A percentile compares a stretch with the other conserved stretches of the same genome.
Evolutionary conservation across 2,888 invertebrate genomes (phyloP).

Genomic region (Drosophila fungiperda): DNA sequence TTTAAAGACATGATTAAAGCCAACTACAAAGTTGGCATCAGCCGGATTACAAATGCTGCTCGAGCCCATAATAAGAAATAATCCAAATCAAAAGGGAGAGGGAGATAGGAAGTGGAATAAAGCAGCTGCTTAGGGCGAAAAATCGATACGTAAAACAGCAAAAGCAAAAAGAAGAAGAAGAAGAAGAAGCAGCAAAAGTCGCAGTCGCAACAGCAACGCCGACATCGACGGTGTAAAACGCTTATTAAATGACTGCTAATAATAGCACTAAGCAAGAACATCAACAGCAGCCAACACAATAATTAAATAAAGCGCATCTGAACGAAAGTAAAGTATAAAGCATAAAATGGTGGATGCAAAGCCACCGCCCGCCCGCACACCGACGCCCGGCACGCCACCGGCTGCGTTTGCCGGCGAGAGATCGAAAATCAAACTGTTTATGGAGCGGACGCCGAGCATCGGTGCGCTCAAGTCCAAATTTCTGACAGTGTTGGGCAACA

Average conservation of each 20-base stretch:
- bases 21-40: constrained; percentile 31
- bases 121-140: constrained; percentile 51
- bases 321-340: constrained; percentile 4
- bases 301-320: constrained; percentile 1
- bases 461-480: constrained; percentile 85
- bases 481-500: constrained; percentile 85
- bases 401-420: constrained; percentile 83
- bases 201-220: constrained; percentile 25
- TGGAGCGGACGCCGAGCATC: constrained; percentile 85
- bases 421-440: constrained; percentile 85
- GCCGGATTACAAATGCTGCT: constrained; percentile 22
- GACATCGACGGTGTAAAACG: constrained; percentile 29
- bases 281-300: constrained; percentile 11
- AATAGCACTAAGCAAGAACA: constrained; percentile 18
- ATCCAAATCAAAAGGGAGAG: constrained; percentile 1
- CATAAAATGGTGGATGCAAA: constrained; percentile 71
- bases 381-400: constrained; percentile 73
- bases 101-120: constrained; percentile 3
- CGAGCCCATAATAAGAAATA: constrained; percentile 8
- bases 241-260: constrained; percentile 49
- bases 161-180: constrained; percentile 23
- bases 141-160: constrained; percentile 67
- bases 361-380: constrained; percentile 60
- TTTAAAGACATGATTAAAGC: constrained; percentile 10
- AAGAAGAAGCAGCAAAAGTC: constrained; percentile 6